Percentiles rank a stretch among this genome's conserved stretches.
phyloP scores from a whole-genome alignment of 2,888 invertebrate species.

The Eudasyphora cyanicolor region DNA sequence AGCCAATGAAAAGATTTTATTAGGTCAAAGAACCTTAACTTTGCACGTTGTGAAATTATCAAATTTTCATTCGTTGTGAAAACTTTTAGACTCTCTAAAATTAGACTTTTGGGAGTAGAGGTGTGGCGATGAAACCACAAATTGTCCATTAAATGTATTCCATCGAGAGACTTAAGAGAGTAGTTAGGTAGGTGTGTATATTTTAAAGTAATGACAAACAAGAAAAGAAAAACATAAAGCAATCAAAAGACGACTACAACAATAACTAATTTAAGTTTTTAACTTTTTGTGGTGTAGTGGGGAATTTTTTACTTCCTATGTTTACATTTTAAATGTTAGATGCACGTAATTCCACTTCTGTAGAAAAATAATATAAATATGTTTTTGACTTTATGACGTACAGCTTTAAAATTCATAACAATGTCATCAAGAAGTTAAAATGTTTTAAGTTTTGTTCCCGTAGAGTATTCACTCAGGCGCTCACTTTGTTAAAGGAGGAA shows the following conservation, averaged over 20 bases:
- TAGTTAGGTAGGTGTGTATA: background rate
- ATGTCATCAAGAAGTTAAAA: too few relatives aligned
- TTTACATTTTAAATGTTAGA: too few relatives aligned
- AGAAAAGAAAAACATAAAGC: background rate
- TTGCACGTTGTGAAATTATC: background rate
- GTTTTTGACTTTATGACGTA: too few relatives aligned
- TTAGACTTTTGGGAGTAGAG: background rate
- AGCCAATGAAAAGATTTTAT: constrained; percentile 19
- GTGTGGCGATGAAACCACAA: constrained; percentile 5
- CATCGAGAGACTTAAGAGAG: too few relatives aligned
- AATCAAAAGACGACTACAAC: background rate
- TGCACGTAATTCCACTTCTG: too few relatives aligned
- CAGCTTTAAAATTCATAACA: too few relatives aligned
- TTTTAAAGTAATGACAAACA: background rate
- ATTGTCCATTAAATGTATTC: constrained; percentile 6
- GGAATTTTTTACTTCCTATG: background rate
- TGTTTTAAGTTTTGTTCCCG: too few relatives aligned
- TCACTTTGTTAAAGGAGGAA: too few relatives aligned
- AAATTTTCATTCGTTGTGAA: background rate
- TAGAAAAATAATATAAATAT: too few relatives aligned
- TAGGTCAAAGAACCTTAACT: constrained; percentile 46
- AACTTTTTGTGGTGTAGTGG: background rate
- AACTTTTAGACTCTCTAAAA: background rate
- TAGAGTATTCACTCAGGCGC: too few relatives aligned
- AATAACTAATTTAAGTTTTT: background rate